phyloP scores from a whole-genome alignment of 2,888 invertebrate species.

The Agelastica alni region DNA sequence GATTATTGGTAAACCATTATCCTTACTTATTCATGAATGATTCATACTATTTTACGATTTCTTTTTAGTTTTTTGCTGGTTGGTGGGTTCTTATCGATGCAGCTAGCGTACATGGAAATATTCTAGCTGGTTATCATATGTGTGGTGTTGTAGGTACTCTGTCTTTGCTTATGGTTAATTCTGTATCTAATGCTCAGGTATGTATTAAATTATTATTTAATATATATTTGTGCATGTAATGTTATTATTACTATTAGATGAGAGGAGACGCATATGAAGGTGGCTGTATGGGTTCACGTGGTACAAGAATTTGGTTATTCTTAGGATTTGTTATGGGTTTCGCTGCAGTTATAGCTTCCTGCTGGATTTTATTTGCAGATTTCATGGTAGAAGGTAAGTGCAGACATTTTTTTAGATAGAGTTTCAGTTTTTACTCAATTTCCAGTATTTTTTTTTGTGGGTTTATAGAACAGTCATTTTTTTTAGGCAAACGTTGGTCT shows the following conservation, averaged over 20 bases:
- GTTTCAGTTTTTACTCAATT: not conserved
- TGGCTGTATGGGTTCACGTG: conserved; percentile 84
- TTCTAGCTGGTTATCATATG: conserved; percentile 80
- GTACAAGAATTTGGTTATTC: conserved; percentile 92
- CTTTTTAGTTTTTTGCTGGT: conserved; percentile 84
- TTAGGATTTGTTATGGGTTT: conserved; percentile 97
- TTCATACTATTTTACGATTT: conserved; percentile 13
- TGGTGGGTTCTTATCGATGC: conserved; percentile 99
- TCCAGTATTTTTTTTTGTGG: no score
- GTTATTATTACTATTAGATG: conserved; percentile 57
- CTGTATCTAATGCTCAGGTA: conserved; percentile 92
- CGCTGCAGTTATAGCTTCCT: conserved; percentile 91
- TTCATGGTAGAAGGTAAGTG: conserved; percentile 71
- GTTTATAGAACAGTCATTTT: no score
- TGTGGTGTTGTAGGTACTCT: conserved; percentile 94
- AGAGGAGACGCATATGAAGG: conserved; percentile 81
- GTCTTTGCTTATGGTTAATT: conserved; percentile 96
- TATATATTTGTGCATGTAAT: not conserved
- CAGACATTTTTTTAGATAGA: not conserved
- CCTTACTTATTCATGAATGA: conserved; percentile 9
- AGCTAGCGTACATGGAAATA: conserved; percentile 74
- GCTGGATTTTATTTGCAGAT: conserved; percentile 93
- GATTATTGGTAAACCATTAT: conserved; percentile 73
- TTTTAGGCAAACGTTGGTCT: conserved; percentile 65
- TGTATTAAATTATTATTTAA: no score